A percentile compares a stretch with the other conserved stretches of the same genome.
These are phyloP conservation scores for Crotalus horridus DNA, from an alignment of 2,113 vertebrate species.

Conservation along the genomic window DNA sequence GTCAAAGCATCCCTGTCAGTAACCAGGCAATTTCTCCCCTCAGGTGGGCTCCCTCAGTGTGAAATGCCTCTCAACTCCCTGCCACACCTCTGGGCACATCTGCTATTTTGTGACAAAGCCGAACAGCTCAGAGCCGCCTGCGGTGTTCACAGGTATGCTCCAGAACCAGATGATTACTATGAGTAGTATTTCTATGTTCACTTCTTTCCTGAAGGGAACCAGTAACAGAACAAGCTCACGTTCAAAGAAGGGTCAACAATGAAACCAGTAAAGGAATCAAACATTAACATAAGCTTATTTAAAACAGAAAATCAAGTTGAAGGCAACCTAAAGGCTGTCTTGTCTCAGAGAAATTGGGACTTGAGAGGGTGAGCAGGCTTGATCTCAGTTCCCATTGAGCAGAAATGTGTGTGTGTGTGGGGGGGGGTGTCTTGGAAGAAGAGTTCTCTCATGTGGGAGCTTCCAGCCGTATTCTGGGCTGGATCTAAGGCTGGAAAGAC, in stretches of 20 bases:
- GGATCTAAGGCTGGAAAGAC: too few relatives aligned
- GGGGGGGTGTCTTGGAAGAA: too few relatives aligned
- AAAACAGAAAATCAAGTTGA: neutral
- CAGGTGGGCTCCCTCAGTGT: constrained; percentile 90
- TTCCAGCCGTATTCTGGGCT: too few relatives aligned
- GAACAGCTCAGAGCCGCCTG: constrained; percentile 81
- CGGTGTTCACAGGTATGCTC: constrained; percentile 87
- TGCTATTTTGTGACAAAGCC: constrained; percentile 95
- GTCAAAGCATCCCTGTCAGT: neutral
- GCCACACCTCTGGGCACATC: constrained; percentile 96
- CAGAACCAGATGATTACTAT: neutral
- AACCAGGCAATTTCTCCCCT: constrained; percentile 18
- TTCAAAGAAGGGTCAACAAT: neutral
- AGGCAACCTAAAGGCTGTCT: neutral
- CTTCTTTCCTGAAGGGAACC: neutral
- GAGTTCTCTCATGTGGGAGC: too few relatives aligned
- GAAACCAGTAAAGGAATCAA: neutral
- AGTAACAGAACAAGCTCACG: neutral
- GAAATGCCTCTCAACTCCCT: constrained; percentile 92
- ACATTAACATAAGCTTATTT: neutral
- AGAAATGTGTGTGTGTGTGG: too few relatives aligned
- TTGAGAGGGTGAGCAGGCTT: too few relatives aligned
- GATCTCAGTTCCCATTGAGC: too few relatives aligned
- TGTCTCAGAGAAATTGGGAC: too few relatives aligned
- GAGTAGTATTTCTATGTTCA: neutral